A percentile compares a stretch with the other conserved stretches of the same genome.
phyloP scores from a whole-genome alignment of 2,888 invertebrate species.

The Sarcophaga subvicina region DNA sequence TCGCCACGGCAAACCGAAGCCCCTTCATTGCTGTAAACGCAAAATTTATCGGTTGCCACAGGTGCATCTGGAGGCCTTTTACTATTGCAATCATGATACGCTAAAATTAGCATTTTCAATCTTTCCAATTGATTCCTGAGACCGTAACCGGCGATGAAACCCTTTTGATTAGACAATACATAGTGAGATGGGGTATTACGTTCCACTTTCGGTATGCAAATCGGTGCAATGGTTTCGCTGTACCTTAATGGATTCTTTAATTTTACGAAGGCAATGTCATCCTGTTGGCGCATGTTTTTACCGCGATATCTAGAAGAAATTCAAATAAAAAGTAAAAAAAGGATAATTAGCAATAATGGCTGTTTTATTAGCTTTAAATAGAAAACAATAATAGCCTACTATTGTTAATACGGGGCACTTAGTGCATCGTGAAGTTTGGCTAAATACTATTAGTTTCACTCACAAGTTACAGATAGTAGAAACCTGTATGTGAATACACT shows the following conservation, averaged over 20 bases:
- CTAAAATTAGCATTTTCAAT: conserved; percentile 35
- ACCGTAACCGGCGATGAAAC: conserved; percentile 38
- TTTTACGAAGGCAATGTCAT: conserved; percentile 60
- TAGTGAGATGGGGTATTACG: neutral
- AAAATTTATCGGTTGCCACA: conserved; percentile 78
- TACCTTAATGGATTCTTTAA: conserved; percentile 30
- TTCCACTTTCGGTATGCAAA: conserved; percentile 35
- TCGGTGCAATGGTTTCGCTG: conserved; percentile 42
- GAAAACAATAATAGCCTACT: too few species aligned
- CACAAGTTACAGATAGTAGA: too few species aligned
- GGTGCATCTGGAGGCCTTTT: conserved; percentile 41
- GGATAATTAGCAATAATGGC: too few species aligned
- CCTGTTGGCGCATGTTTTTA: neutral
- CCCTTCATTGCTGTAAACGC: conserved; percentile 72
- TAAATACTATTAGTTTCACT: too few species aligned
- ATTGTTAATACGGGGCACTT: too few species aligned
- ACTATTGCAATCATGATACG: conserved; percentile 6
- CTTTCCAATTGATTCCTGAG: conserved; percentile 29
- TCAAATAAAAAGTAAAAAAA: neutral
- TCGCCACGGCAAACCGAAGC: conserved; percentile 74
- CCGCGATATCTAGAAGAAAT: conserved; percentile 40
- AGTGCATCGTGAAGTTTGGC: too few species aligned
- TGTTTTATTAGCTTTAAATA: too few species aligned
- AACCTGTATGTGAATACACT: too few species aligned
- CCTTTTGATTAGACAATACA: neutral